Evolutionary conservation across 2,888 invertebrate species (phyloP).

Genomic region (Trachelus stipa): DNA sequence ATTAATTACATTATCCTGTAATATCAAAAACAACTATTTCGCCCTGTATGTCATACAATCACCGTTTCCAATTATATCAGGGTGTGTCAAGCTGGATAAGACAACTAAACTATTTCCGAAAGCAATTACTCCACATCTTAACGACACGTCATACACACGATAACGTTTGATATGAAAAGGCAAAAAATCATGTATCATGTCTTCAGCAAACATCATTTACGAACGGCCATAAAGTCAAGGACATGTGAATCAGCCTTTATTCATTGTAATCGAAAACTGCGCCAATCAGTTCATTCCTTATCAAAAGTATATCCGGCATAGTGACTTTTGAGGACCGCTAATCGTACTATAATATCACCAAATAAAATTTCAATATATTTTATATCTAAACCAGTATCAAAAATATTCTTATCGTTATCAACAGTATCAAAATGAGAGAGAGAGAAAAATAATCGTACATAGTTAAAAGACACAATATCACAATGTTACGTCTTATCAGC

Average conservation of each 20-base stretch:
- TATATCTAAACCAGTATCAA: not conserved
- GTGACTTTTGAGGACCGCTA: not conserved
- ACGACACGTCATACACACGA: not conserved
- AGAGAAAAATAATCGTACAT: not conserved
- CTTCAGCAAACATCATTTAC: not conserved
- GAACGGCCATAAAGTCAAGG: not conserved
- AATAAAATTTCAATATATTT: not conserved
- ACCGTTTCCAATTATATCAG: not conserved
- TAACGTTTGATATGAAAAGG: not conserved
- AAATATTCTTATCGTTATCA: not conserved
- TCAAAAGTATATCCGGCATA: not conserved
- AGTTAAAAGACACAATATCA: constrained; percentile 29
- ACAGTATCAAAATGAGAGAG: not conserved
- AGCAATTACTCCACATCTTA: not conserved
- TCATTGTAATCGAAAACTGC: not conserved
- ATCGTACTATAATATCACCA: not conserved
- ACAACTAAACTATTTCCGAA: not conserved
- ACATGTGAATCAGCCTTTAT: not conserved
- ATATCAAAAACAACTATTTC: not conserved
- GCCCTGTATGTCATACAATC: not conserved
- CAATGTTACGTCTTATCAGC: constrained; percentile 35
- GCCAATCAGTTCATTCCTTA: not conserved
- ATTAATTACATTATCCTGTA: not conserved
- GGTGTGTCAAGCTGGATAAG: not conserved
- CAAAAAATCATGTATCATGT: not conserved